Base-by-base conservation (phyloP, 2,888 invertebrate genomes). In the Serripes groenlandicus region DNA sequence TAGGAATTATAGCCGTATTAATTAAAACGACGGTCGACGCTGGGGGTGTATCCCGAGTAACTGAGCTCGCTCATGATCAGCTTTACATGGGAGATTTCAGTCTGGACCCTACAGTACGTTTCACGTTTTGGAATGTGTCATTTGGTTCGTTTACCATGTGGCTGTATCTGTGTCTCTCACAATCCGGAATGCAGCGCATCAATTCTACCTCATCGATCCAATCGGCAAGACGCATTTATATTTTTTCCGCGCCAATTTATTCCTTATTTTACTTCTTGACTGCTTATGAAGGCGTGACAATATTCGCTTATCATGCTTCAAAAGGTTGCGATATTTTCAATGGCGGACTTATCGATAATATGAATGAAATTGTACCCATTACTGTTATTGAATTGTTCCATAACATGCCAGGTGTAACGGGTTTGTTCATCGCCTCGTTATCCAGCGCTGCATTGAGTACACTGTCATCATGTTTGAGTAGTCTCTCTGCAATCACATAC, bases 391-490 rank as follows among this genome's bases (percentile, higher is more conserved):
- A 75, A 30, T 26, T 81, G 9, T 81, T 81, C 34, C 35, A 56
- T 3, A 35, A 76, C 28, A 34, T 68, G 21, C 81, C 72, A 0
- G 81, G 81, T 28, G 56, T 81, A 28, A 37, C 81, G 9, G 81
- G 81, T 9, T 42, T 81, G n/a, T 81, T 81, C 58, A 73, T 76
- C 4, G 80, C 80, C 0, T 71, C 80, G 11, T 62, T 81, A 18
- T 81, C 80, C 0, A 76, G 75, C 32, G 80, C 80, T 4, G 64
- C 80, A 18, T 66, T 81, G 7, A 75, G 75, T 28, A 81, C 75
- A 18, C 37, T 81, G 18, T 81, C 81, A 0, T 81, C 78, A 21
- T 79, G 78, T 52, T 35, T 79, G 21, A 74, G 69, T 30, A 74
- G 78, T 26, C 49, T 79, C 5, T 74, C 78, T 21, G 78, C 78